Evolutionary conservation across 2,113 vertebrate species (phyloP).

Genomic region (Coptodon rendalli): DNA sequence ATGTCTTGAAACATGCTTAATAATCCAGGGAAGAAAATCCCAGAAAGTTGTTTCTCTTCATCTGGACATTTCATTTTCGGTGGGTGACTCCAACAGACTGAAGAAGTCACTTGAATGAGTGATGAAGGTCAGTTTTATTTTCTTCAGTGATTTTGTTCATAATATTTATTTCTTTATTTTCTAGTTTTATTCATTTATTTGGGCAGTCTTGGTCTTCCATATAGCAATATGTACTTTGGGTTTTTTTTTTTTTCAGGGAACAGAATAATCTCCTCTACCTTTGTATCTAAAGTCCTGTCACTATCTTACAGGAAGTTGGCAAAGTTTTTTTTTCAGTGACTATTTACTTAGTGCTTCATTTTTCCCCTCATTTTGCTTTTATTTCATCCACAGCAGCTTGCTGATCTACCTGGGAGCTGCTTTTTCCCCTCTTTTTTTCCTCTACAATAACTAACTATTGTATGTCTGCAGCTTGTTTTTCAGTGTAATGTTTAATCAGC

Average conservation of each 20-base stretch:
- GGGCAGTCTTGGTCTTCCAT: not conserved
- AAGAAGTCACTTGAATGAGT: not conserved
- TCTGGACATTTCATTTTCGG: rapidly evolving
- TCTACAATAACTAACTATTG: not conserved
- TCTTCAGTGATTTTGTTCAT: not conserved
- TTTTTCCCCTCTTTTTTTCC: rapidly evolving
- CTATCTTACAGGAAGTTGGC: not conserved
- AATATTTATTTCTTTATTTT: not conserved
- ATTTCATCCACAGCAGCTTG: not conserved
- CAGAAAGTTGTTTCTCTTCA: not conserved
- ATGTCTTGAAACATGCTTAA: not conserved
- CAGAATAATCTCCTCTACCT: rapidly evolving
- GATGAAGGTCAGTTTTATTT: not conserved
- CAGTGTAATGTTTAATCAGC: constrained; percentile 10
- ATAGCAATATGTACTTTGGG: rapidly evolving
- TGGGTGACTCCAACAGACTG: not conserved
- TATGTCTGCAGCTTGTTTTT: not conserved
- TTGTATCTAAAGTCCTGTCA: not conserved
- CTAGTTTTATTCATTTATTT: not conserved
- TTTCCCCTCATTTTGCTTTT: rapidly evolving
- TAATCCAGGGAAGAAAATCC: not conserved
- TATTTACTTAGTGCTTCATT: not conserved
- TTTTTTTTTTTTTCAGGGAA: rapidly evolving
- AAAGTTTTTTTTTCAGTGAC: not conserved
- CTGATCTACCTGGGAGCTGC: not conserved